Base-by-base conservation (phyloP, 2,797 vertebrate genomes). In the Myoxocephalus aenaeus region DNA sequence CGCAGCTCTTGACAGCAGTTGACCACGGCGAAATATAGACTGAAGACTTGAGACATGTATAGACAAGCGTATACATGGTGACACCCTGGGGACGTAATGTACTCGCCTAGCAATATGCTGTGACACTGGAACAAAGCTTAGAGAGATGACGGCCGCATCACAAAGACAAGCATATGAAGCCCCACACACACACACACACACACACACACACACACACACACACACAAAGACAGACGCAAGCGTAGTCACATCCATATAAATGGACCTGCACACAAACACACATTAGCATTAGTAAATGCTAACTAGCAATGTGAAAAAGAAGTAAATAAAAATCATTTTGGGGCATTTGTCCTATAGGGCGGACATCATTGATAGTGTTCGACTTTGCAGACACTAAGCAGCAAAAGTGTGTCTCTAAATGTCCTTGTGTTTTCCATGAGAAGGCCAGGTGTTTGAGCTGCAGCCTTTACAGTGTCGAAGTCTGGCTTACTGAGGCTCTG, bases 1-100 rank as follows among this genome's bases (percentile, higher is more conserved):
- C 44, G 14, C 65, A 82, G 75, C 81, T 77, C 87, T 92, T 92
- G 87, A 92, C 91, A 93, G 91, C 89, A 85, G 83, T 88, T 93
- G 92, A 90, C 85, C 73, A 61, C 8, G 20, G 80, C 86, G 90
- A 92, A 92, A 92, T 91, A 91, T 92, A 92, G 90, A 90, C 38
- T 69, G 36, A 58, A 75, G 77, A 86, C 62, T 68, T 75, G 84
- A 63, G 82, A 87, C 85, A 84, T 80, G 84, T 88, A 90, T 87
- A 85, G 86, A 90, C 88, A 89, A 75, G 80, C 42, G 3, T 76
- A 89, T 89, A 81, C 81, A 75, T 77, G 72, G 80, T 77, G 83
- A 88, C 77, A 81, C 86, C 83, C 86, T 12, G 15, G 82, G 80
- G 84, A 89, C 10, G n/a, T 79, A 77, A 87, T 85, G 81, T 63